phyloP scores from a whole-genome alignment of 2,113 vertebrate species.

The Lepidothrix coronata region DNA sequence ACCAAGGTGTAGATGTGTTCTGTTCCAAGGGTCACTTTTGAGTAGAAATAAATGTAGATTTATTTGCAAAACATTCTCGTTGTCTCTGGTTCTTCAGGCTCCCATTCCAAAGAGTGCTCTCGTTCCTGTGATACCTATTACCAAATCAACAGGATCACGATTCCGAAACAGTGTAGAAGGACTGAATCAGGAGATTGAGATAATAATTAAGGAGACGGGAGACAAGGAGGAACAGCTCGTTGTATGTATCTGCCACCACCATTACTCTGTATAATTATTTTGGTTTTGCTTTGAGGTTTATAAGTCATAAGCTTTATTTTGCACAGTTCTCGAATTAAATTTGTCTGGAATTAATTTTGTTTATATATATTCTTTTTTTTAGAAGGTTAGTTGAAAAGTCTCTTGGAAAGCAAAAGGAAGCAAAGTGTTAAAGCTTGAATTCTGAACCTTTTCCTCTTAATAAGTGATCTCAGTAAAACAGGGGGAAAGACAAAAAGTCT shows the following conservation, averaged over 20 bases:
- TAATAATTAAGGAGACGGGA: conserved; percentile 94
- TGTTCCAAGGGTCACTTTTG: not conserved
- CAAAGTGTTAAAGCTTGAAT: not conserved
- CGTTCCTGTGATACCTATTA: conserved; percentile 90
- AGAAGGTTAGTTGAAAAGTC: not conserved
- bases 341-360: not conserved
- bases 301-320: not conserved
- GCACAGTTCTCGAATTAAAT: not conserved
- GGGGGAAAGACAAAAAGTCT: not conserved
- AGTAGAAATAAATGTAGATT: not conserved
- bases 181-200: conserved; percentile 98
- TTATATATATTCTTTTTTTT: not conserved
- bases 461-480: not conserved
- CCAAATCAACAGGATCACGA: conserved; percentile 90
- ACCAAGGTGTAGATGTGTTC: not conserved
- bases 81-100: conserved; percentile 72
- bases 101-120: conserved; percentile 92
- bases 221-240: conserved; percentile 93
- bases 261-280: not conserved
- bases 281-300: not conserved
- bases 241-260: conserved; percentile 77
- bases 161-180: conserved; percentile 98
- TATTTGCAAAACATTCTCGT: not conserved
- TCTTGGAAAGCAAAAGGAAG: not conserved
- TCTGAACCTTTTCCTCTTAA: not conserved